Evolutionary conservation across 2,888 invertebrate species (phyloP), one percentile per base, ranked within the genome.

Genomic region (Drosophila paramelanica): DNA sequence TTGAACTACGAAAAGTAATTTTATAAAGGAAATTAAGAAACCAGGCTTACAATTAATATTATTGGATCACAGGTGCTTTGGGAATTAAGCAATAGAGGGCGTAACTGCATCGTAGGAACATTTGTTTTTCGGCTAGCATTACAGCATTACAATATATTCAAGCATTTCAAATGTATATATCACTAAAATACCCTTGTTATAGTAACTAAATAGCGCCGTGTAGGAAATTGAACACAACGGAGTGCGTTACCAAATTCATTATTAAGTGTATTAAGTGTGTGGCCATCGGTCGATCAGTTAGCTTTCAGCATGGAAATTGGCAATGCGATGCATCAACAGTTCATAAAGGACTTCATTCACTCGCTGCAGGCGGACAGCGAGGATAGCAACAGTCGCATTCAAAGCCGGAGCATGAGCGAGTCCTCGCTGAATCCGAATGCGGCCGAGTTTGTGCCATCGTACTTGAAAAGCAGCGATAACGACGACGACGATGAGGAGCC

Each of bases 401-500:
- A 51, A 6, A 53, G 41, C 33, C 59, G 51, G 5, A 59, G 67
- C 5, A 14, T 41, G 7, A 31, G 60, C 14, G 66, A 77, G 14
- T 77, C 52, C 11, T 66, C 68, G 4, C 73, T 83, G 0, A 83
- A 83, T 65, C 83, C 83, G 5, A 67, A 85, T 58, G 83, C 86
- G 0, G 47, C 55, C 13, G 83, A 78, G 8, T 84, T 84, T 47
- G 80, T 84, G 47, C 88, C 88, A 5, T 75, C 75, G 13, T 53
- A 41, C 42, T 13, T 61, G 41, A 71, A 56, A 39, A 39, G 43
- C 31, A 59, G 39, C 31, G 20, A 56, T 14, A 39, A 2, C 3
- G 55, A 52, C 11, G 31, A 67, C 5, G 42, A 41, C 1, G 20
- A 7, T 2, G 17, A 31, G 5, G 13, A 53, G 10, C 52, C n/a